A percentile compares a stretch with the other conserved stretches of the same genome.
phyloP scores from a whole-genome alignment of 1,140 invertebrate genomes.

The Probaryconus sp. region DNA sequence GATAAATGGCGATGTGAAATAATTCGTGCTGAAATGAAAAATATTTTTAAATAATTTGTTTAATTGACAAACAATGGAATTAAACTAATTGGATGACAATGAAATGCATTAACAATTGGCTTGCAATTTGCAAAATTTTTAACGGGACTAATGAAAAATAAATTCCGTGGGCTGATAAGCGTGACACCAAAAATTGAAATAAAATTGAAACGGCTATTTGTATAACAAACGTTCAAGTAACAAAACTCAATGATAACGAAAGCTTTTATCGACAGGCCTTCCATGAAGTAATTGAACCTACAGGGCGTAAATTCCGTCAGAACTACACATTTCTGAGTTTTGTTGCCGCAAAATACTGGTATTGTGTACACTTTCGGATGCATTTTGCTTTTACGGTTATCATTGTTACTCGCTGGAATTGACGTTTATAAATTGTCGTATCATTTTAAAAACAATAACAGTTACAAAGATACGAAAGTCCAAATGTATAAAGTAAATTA shows the following conservation, averaged over 20 bases:
- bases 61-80: too few species aligned
- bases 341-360: slow-evolving; percentile 1
- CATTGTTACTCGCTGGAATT: background rate
- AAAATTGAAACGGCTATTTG: background rate
- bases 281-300: slow-evolving; percentile 10
- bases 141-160: too few species aligned
- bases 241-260: slow-evolving; percentile 12
- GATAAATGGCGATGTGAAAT: too few species aligned
- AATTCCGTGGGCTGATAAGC: background rate
- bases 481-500: background rate
- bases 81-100: too few species aligned
- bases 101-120: too few species aligned
- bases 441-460: slow-evolving; percentile 12
- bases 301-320: slow-evolving; percentile 1
- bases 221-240: slow-evolving; percentile 2
- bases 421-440: slow-evolving; percentile 9
- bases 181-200: background rate
- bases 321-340: background rate
- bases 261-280: slow-evolving; percentile 14
- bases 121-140: too few species aligned
- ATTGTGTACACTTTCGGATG: background rate
- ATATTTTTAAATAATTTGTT: too few species aligned
- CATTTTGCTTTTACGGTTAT: slow-evolving; percentile 18
- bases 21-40: too few species aligned
- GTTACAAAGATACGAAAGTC: background rate